A percentile compares a stretch with the other conserved stretches of the same genome.
Conservation (phyloP, 2,113 vertebrate species). For the Onychorhynchus coronatus region DNA sequence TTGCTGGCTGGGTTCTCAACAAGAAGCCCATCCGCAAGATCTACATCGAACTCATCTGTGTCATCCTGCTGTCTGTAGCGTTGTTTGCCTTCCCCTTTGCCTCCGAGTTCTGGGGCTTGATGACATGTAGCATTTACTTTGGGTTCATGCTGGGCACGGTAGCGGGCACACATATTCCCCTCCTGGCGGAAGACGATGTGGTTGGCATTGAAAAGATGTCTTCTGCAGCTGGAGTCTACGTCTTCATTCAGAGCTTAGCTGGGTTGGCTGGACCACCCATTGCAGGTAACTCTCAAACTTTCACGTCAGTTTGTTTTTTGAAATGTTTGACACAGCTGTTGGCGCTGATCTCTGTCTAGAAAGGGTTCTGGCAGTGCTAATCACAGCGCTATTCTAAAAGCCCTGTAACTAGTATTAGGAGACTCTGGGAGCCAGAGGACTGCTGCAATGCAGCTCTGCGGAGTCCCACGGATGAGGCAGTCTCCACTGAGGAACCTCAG, state of each 20-base stretch:
- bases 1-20: conserved; percentile 84
- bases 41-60: conserved; percentile 86
- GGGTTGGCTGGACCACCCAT: conserved; percentile 94
- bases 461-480: conserved; percentile 32
- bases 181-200: conserved; percentile 93
- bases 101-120: conserved; percentile 84
- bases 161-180: conserved; percentile 87
- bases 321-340: not conserved
- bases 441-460: conserved; percentile 64
- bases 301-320: accelerated
- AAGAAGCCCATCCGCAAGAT: conserved; percentile 82
- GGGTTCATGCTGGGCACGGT: conserved; percentile 90
- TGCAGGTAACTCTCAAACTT: conserved; percentile 79
- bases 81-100: conserved; percentile 88
- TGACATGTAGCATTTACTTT: conserved; percentile 85
- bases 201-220: conserved; percentile 91
- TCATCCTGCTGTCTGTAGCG: conserved; percentile 75
- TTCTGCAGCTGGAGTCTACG: conserved; percentile 90
- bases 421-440: not conserved
- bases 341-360: not conserved
- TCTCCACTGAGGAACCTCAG: conserved; percentile 8
- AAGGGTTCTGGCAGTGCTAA: not conserved
- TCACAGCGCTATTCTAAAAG: not conserved
- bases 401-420: not conserved
- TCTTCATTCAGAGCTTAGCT: conserved; percentile 93